These are phyloP conservation scores for Corvus cornix DNA, from an alignment of 2,113 vertebrate genomes.

Conservation along the genomic window DNA sequence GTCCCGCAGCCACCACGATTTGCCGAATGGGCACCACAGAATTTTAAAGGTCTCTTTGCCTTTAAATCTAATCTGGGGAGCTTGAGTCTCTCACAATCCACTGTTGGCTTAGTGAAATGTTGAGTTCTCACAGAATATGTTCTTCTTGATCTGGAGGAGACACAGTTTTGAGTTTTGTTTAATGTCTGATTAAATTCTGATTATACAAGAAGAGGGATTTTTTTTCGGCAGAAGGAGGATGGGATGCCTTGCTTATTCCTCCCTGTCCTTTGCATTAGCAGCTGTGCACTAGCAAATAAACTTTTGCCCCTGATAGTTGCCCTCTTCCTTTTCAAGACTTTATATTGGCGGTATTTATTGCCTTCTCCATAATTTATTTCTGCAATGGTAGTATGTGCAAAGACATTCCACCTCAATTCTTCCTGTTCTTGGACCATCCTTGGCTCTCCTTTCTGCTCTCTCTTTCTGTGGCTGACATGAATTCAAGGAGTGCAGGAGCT, in stretches of 20 bases:
- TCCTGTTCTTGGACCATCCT: neutral
- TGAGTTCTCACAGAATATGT: neutral
- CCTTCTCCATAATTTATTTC: neutral
- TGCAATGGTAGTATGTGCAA: rapidly evolving
- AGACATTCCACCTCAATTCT: neutral
- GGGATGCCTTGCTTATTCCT: neutral
- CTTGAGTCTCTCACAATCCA: neutral
- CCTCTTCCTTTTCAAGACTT: neutral
- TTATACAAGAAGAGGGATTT: neutral
- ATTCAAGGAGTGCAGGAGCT: neutral
- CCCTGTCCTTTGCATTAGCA: neutral
- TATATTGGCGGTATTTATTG: neutral
- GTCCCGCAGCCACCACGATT: constrained; percentile 70
- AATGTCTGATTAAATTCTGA: constrained; percentile 8
- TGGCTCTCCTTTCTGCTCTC: neutral
- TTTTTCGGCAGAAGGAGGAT: neutral
- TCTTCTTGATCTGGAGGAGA: constrained; percentile 11
- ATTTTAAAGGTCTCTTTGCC: constrained; percentile 58
- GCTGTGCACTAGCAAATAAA: neutral
- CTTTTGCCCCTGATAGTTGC: neutral
- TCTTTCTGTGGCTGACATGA: neutral
- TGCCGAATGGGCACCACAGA: constrained; percentile 44
- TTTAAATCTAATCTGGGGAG: constrained; percentile 57
- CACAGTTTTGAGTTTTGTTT: neutral
- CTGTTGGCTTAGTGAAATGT: neutral